Conservation (phyloP, 2,888 invertebrate species). For the Muscina levida region DNA sequence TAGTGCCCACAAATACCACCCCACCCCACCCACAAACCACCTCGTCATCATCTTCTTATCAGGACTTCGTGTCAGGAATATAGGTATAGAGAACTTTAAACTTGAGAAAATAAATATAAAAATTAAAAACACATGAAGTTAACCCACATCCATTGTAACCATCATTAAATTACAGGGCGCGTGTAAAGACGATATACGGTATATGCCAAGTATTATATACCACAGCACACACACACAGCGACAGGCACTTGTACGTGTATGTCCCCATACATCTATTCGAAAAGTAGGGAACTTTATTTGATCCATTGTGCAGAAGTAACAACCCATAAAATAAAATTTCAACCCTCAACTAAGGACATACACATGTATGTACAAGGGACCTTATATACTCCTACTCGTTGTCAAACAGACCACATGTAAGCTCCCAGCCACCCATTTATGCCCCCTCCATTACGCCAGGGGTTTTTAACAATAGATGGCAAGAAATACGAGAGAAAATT, state of each 20-base stretch:
- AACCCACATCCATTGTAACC: conserved; percentile 37
- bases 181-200: conserved; percentile 11
- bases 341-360: conserved; percentile 51
- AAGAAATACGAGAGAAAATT: conserved; percentile 45
- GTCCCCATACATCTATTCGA: conserved; percentile 1
- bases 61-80: neutral
- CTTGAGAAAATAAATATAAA: conserved; percentile 41
- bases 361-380: neutral
- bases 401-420: conserved; percentile 31
- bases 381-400: conserved; percentile 34
- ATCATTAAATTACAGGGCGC: neutral
- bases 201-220: no score
- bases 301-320: conserved; percentile 62
- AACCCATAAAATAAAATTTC: conserved; percentile 62
- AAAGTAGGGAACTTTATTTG: conserved; percentile 47
- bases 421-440: conserved; percentile 24
- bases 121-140: conserved; percentile 28
- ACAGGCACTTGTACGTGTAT: neutral
- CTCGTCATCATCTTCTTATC: neutral
- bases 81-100: conserved; percentile 31
- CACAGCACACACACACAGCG: no score
- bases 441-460: neutral
- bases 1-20: no score
- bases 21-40: neutral
- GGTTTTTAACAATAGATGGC: conserved; percentile 17